Base-by-base conservation (phyloP, 2,888 invertebrate genomes). In the Ceramica pisi region DNA sequence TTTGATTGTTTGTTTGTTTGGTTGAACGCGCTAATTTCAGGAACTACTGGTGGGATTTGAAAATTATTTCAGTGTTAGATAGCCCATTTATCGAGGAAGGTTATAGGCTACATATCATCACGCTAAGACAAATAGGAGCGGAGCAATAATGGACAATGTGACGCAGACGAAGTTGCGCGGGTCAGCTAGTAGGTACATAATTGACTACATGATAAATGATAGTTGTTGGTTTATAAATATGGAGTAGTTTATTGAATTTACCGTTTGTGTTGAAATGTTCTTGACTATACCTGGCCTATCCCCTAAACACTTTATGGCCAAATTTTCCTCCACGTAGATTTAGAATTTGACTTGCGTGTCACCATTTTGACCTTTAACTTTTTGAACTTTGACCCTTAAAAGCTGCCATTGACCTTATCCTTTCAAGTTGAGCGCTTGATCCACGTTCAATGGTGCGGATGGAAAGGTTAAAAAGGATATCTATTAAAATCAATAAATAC, bases 291-390 rank as follows among this genome's bases (percentile, higher is more conserved):
- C 19, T 19, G 38, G 5, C 19, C 1, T 21, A 19, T n/a, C 55
- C 8, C 16, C 23, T 14, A 26, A 4, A 19, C 9, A 46, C 21
- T 6, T 38, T 19, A 38, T 41, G 9, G 14, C 16, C 10, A 10
- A 48, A 44, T 14, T 51, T 48, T 14, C 23, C 19, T 44, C 0
- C 10, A 48, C 10, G 19, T 64, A 31, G 4, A 26, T n/a, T 50
- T 44, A 38, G 26, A 50, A 10, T 14, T 56, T 31, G 7, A 19
- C 44, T 44, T 26, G 19, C 35, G 50, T 71, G 77, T 21, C 7
- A 23, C 19, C 59, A 44, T 53, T 50, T 44, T 59, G 41, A 75
- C 48, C 46, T 79, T 35, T 63, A 14, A 1, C 26, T 23, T 60
- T 46, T 26, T 53, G 16, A 55, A 53, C 26, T 55, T 44, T 59